Conservation (phyloP, 2,113 vertebrate species). For the Misgurnus anguillicaudatus region DNA sequence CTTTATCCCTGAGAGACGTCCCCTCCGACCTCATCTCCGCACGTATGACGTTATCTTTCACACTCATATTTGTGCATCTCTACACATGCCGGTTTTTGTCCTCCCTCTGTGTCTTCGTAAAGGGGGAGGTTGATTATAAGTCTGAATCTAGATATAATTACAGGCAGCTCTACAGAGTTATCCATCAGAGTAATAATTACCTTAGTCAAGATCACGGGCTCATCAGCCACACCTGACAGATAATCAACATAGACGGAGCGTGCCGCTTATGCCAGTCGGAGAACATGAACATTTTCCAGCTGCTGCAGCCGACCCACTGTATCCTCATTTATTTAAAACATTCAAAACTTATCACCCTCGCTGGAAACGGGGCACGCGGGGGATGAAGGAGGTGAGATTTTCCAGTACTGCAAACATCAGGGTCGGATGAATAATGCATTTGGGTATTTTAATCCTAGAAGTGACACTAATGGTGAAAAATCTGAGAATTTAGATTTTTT, state of each 20-base stretch:
- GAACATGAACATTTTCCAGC: slow-evolving; percentile 18
- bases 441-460: slow-evolving; percentile 20
- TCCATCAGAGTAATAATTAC: slow-evolving; percentile 55
- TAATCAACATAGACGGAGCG: slow-evolving; percentile 32
- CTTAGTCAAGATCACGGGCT: slow-evolving; percentile 44
- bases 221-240: slow-evolving; percentile 44
- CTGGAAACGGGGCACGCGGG: background rate
- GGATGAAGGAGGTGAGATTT: background rate
- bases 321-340: slow-evolving; percentile 8
- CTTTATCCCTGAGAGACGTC: slow-evolving; percentile 22
- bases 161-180: slow-evolving; percentile 26
- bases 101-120: background rate
- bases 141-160: slow-evolving; percentile 60
- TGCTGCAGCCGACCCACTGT: background rate
- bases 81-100: slow-evolving; percentile 18
- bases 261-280: background rate
- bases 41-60: background rate
- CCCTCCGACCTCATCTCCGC: background rate
- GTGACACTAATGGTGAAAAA: slow-evolving; percentile 16
- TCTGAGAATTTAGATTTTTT: background rate
- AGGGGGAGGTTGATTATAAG: slow-evolving; percentile 58
- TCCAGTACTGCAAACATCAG: background rate
- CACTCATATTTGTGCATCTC: background rate
- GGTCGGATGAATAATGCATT: slow-evolving; percentile 37
- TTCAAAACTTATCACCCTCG: slow-evolving; percentile 24